A percentile compares a stretch with the other conserved stretches of the same genome.
Conservation (phyloP, 1,140 invertebrate species). For the Stratiolaelaps scimitus region DNA sequence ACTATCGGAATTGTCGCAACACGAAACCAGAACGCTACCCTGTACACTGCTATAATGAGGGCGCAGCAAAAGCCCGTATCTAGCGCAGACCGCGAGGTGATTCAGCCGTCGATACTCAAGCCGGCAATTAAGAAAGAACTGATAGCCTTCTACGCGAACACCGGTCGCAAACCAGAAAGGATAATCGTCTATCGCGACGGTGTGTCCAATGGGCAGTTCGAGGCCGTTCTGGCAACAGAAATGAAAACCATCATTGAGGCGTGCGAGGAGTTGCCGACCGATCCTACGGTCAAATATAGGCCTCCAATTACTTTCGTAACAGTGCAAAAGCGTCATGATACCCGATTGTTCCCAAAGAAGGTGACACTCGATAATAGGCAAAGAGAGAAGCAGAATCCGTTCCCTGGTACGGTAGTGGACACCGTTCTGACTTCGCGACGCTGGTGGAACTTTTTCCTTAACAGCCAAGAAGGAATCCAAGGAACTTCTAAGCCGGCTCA, state of each 20-base stretch:
- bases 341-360: constrained; percentile 30
- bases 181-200: constrained; percentile 45
- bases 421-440: constrained; percentile 60
- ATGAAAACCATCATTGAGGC: constrained; percentile 33
- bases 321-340: constrained; percentile 36
- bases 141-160: constrained; percentile 26
- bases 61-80: neutral
- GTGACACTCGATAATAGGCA: neutral
- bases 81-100: neutral
- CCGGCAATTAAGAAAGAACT: constrained; percentile 19
- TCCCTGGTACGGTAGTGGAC: constrained; percentile 70
- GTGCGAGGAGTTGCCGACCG: neutral
- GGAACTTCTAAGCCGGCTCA: constrained; percentile 35
- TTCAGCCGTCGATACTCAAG: neutral
- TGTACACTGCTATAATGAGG: constrained; percentile 9
- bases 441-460: constrained; percentile 70
- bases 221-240: constrained; percentile 36
- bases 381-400: constrained; percentile 49
- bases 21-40: neutral
- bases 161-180: constrained; percentile 37
- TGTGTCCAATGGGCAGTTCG: constrained; percentile 44
- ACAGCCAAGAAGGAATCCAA: constrained; percentile 50
- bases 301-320: constrained; percentile 35
- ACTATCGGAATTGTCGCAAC: constrained; percentile 5
- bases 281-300: neutral